These are phyloP conservation scores for Pleuronectes platessa DNA, from an alignment of 2,113 vertebrate species.

Conservation along the genomic window DNA sequence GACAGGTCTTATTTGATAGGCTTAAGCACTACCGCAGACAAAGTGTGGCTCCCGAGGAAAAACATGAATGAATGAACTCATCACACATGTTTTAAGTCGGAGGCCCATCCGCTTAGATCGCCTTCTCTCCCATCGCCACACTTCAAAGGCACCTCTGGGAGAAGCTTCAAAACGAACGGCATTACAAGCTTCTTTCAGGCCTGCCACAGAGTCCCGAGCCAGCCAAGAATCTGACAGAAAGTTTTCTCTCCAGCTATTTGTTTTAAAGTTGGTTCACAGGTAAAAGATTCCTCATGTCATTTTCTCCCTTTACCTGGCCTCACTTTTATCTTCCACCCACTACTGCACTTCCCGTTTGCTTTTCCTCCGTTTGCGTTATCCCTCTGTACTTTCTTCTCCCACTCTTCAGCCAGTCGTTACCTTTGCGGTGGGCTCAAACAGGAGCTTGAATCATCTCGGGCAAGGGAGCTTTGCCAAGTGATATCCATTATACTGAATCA, in stretches of 20 bases:
- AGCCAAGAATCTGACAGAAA: constrained; percentile 64
- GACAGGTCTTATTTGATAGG: neutral
- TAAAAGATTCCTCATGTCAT: constrained; percentile 45
- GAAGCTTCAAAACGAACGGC: constrained; percentile 60
- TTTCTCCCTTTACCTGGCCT: constrained; percentile 59
- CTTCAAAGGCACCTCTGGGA: constrained; percentile 68
- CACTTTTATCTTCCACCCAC: constrained; percentile 60
- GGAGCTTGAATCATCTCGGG: constrained; percentile 66
- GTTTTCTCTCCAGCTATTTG: constrained; percentile 64
- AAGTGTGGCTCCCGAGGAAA: constrained; percentile 9
- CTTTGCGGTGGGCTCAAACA: constrained; percentile 54
- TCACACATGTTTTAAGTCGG: constrained; percentile 58
- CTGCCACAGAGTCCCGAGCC: constrained; percentile 57
- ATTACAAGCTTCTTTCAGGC: constrained; percentile 53
- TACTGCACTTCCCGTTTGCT: constrained; percentile 51
- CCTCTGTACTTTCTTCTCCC: constrained; percentile 52
- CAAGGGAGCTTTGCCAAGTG: constrained; percentile 47
- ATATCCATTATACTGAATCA: constrained; percentile 45
- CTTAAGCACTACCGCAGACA: neutral
- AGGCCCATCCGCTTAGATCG: constrained; percentile 45
- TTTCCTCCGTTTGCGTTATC: constrained; percentile 52
- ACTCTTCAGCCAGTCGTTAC: constrained; percentile 56
- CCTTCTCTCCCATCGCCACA: constrained; percentile 40
- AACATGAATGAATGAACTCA: constrained; percentile 54
- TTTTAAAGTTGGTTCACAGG: constrained; percentile 64